Conservation (phyloP, 2,113 vertebrate species). For the Pygoscelis antarcticus region DNA sequence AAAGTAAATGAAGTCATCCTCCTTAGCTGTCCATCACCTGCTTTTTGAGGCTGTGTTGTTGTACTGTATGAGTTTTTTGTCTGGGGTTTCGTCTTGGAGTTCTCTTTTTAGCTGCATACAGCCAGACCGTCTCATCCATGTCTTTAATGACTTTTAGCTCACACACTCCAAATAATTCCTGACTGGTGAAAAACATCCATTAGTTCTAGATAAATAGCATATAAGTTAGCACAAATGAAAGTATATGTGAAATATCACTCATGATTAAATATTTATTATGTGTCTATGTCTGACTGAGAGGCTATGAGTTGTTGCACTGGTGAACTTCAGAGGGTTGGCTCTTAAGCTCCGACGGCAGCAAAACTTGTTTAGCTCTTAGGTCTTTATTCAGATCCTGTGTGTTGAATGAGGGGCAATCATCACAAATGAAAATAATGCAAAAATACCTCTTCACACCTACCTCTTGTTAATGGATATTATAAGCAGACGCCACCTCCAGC, state of each 20-base stretch:
- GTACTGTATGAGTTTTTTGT: not conserved
- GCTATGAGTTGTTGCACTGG: not conserved
- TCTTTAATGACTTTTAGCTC: not conserved
- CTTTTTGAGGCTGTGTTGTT: not conserved
- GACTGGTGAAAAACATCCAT: not conserved
- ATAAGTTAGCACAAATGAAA: not conserved
- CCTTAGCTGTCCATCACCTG: not conserved
- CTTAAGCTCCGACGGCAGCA: not conserved
- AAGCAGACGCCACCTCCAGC: accelerated
- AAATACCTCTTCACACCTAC: not conserved
- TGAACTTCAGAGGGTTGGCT: not conserved
- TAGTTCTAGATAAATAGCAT: not conserved
- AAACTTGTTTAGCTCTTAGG: not conserved
- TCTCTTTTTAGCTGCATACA: not conserved
- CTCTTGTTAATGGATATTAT: not conserved
- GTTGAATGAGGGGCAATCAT: not conserved
- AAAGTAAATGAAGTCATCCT: not conserved
- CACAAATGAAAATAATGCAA: not conserved
- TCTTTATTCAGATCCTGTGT: not conserved
- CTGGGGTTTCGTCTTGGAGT: not conserved
- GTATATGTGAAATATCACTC: not conserved
- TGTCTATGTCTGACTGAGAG: not conserved
- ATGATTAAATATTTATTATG: not conserved
- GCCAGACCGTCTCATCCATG: not conserved
- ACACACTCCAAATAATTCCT: not conserved